Conservation (phyloP, 2,113 vertebrate species). For the Aix galericulata region DNA sequence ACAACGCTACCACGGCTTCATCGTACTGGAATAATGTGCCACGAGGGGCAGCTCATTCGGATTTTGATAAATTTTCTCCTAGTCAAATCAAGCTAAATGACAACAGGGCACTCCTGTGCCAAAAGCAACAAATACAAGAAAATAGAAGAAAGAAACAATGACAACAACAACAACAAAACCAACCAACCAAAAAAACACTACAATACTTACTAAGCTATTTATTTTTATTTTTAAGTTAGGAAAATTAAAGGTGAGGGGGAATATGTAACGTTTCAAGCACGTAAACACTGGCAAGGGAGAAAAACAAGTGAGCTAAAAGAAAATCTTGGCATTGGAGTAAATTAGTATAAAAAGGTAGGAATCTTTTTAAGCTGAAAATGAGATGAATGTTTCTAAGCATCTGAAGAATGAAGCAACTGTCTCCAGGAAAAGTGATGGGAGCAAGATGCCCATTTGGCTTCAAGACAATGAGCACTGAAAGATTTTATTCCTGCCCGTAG, state of each 20-base stretch:
- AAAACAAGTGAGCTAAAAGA: background rate
- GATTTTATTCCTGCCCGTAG: background rate
- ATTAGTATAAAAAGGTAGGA: background rate
- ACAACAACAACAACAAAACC: background rate
- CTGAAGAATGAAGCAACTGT: background rate
- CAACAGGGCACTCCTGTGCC: background rate
- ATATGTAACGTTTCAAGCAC: background rate
- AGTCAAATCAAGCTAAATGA: background rate
- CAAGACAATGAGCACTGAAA: background rate
- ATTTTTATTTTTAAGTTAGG: background rate
- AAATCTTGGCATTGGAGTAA: background rate
- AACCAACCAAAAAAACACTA: background rate
- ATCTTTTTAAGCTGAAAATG: background rate
- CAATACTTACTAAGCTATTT: background rate
- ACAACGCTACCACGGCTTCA: background rate
- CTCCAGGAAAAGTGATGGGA: background rate
- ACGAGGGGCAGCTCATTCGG: background rate
- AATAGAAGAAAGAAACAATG: background rate
- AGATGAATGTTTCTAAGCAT: background rate
- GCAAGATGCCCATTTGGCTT: background rate
- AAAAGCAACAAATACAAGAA: background rate
- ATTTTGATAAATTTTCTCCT: background rate
- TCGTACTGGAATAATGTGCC: background rate
- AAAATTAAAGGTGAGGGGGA: background rate
- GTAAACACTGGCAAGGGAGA: background rate